Evolutionary conservation across 2,113 vertebrate species (phyloP).

Genomic region (Neogale vison): DNA sequence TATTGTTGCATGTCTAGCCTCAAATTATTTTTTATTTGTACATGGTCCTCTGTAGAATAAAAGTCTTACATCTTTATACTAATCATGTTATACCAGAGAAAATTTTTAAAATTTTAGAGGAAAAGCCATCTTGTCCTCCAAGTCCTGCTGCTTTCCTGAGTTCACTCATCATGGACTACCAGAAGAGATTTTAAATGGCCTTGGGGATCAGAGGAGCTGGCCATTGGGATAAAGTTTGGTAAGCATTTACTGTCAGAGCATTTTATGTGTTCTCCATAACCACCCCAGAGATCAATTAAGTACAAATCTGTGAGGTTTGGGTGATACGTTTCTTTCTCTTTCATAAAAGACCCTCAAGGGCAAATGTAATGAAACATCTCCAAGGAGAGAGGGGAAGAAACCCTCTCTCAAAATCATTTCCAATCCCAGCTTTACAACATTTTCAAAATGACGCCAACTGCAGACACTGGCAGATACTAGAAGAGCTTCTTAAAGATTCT

Average conservation of each 20-base stretch:
- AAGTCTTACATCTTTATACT: neutral
- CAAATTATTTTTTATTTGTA: neutral
- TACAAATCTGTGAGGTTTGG: neutral
- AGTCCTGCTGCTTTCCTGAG: neutral
- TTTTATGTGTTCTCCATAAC: neutral
- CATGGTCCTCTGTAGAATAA: neutral
- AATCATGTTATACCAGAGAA: neutral
- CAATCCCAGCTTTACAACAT: neutral
- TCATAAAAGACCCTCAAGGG: conserved; percentile 26
- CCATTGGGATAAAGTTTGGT: conserved; percentile 15
- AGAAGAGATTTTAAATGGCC: neutral
- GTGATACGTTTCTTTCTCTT: neutral
- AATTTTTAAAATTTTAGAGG: neutral
- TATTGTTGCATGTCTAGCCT: neutral
- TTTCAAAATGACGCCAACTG: neutral
- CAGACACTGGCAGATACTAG: neutral
- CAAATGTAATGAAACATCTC: conserved; percentile 54
- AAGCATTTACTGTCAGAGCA: conserved; percentile 17
- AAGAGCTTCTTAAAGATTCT: neutral
- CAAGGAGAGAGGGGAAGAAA: neutral
- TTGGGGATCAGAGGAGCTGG: neutral
- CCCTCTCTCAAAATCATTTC: neutral
- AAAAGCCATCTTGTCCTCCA: neutral
- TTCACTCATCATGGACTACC: neutral
- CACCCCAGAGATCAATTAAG: conserved; percentile 75